phyloP scores from a whole-genome alignment of 2,113 vertebrate species.

The Myrmophylax atrothorax region DNA sequence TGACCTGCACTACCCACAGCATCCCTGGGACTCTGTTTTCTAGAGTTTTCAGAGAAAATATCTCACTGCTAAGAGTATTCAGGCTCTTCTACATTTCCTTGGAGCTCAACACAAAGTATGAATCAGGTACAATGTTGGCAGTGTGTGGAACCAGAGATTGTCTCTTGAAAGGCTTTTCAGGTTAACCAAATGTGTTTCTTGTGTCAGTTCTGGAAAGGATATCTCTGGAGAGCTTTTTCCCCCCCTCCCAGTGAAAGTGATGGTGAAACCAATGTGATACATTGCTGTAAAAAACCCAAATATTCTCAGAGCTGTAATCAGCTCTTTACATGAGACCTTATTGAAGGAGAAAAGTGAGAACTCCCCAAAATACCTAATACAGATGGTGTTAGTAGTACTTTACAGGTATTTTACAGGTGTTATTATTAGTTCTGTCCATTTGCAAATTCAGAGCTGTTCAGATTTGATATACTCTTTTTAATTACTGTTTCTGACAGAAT shows the following conservation, averaged over 20 bases:
- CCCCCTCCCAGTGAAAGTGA: neutral
- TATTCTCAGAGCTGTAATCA: neutral
- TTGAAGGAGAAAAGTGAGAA: neutral
- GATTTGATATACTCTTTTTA: neutral
- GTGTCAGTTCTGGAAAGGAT: fast-evolving
- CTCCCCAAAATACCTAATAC: neutral
- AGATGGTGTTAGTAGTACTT: neutral
- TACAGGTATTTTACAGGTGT: neutral
- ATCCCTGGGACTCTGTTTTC: neutral
- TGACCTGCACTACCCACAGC: neutral
- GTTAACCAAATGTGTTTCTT: neutral
- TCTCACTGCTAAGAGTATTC: neutral
- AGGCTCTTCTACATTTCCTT: neutral
- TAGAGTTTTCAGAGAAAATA: neutral
- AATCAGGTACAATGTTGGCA: neutral
- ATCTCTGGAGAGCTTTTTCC: neutral
- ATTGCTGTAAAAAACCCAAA: neutral
- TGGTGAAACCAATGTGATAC: neutral
- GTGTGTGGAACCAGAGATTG: neutral
- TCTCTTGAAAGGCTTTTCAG: neutral
- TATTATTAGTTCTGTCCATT: neutral
- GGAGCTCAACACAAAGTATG: neutral
- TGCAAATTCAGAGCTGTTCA: neutral
- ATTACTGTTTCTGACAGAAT: neutral
- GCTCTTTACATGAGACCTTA: neutral